These are phyloP conservation scores for Macropus fuliginosus DNA, from an alignment of 2,797 vertebrate species.

Conservation along the genomic window DNA sequence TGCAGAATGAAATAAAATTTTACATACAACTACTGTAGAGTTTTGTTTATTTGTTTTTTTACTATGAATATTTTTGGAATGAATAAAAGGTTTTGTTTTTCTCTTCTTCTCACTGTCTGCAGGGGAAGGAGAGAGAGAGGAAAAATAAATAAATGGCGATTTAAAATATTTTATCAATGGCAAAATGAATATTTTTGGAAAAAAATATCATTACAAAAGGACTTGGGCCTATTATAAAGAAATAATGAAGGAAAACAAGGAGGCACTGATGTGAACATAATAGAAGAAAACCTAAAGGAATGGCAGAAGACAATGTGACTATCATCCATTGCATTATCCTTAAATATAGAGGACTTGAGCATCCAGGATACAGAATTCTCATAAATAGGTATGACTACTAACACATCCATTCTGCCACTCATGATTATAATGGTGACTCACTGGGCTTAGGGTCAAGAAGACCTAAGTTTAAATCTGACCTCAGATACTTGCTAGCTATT, in stretches of 20 bases:
- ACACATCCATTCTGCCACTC: not conserved
- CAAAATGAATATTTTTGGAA: not conserved
- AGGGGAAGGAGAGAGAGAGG: not conserved
- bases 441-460: not conserved
- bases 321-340: not conserved
- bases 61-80: not conserved
- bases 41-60: not conserved
- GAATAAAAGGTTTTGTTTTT: not conserved
- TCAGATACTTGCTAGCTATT: not conserved
- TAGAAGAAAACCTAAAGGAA: not conserved
- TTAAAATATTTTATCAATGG: not conserved
- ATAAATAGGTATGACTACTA: not conserved
- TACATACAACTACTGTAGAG: not conserved
- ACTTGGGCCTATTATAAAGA: not conserved
- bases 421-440: not conserved
- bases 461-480: not conserved
- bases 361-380: not conserved
- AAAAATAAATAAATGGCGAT: not conserved
- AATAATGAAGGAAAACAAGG: not conserved
- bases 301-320: not conserved
- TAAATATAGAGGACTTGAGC: not conserved
- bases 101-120: not conserved
- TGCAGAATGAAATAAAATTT: not conserved
- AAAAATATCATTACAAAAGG: not conserved
- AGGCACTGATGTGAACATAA: not conserved